Base-by-base conservation (phyloP, 2,113 vertebrate species). In the Paracanthobrama guichenoti region DNA sequence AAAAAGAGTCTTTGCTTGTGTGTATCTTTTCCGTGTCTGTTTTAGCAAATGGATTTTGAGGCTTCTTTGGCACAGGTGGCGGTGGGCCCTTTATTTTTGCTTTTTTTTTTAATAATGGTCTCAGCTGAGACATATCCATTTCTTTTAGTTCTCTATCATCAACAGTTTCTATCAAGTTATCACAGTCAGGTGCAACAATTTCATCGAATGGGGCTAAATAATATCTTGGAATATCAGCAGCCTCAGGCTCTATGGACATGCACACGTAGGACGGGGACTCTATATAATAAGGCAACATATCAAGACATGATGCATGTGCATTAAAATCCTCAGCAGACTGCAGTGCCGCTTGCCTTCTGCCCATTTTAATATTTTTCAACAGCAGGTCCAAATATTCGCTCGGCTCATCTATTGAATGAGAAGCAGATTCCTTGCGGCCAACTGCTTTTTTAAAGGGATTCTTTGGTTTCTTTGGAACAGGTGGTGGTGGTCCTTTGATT, bases 381-480 rank as follows among this genome's bases (percentile, higher is more conserved):
- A 81, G 85, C 20, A 88, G 81, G n/a, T 91, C 90, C 85, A 90
- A 94, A 69, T 75, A 81, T 88, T 90, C 84, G 83, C 88, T 90
- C 66, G 91, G 88, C 60, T 88, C 91, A 2, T 93, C 93, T 3
- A 64, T 74, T 3, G 88, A 92, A 85, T 80, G 88, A 71, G 91
- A 79, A 79, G 57, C 46, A 44, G 86, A 22, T 31, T 18, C 22
- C 26, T 92, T 91, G 16, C 85, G 86, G 9, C 88, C 90, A 88
- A 88, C 90, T 0, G 90, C 88, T 81, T 91, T 93, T 83, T 89
- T 87, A 22, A 94, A 92, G 5, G 92, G 91, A 60, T 94, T 94
- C 84, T 91, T 92, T 5, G 93, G 94, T 83, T 94, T 94, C 87
- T 94, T 95, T 11, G 93, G 90, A 39, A 94, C 92, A 42, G 93